These are phyloP conservation scores for Tyrophagus putrescentiae DNA, from an alignment of 1,140 invertebrate genomes.

Conservation along the genomic window DNA sequence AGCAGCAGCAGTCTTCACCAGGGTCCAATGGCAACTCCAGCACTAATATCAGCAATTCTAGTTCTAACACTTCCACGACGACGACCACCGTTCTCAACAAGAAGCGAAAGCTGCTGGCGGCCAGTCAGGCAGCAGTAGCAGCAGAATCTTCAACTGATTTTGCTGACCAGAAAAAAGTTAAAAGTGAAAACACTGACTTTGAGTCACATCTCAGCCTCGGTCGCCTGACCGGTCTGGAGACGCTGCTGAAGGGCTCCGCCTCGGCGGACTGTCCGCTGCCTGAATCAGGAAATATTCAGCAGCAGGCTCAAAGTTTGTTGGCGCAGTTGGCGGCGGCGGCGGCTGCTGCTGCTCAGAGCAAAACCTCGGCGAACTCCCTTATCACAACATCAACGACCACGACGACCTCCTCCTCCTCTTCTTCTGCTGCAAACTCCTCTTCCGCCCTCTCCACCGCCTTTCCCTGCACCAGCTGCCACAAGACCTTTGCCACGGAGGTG, in stretches of 20 bases:
- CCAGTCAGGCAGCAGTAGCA: not conserved
- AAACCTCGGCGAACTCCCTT: not conserved
- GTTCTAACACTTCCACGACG: not conserved
- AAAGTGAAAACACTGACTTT: not conserved
- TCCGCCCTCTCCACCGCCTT: not conserved
- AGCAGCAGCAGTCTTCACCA: not conserved
- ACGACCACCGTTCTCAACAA: not conserved
- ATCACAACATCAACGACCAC: not conserved
- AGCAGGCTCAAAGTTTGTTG: not conserved
- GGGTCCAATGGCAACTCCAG: not conserved
- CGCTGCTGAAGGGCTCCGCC: not conserved
- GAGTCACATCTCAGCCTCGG: not conserved
- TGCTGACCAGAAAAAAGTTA: not conserved
- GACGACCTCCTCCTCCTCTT: not conserved
- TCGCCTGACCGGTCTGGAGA: not conserved
- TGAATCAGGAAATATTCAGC: not conserved
- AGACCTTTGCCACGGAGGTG: conserved; percentile 24
- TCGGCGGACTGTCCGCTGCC: not conserved
- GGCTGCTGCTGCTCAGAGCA: not conserved
- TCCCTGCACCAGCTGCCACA: conserved; percentile 22
- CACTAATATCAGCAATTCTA: not conserved
- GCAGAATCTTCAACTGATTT: not conserved
- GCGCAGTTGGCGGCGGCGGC: not conserved
- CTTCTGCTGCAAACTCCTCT: not conserved
- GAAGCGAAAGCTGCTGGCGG: conserved; percentile 3